Conservation (phyloP, 1,140 invertebrate genomes). For the Penaeus japonicus region DNA sequence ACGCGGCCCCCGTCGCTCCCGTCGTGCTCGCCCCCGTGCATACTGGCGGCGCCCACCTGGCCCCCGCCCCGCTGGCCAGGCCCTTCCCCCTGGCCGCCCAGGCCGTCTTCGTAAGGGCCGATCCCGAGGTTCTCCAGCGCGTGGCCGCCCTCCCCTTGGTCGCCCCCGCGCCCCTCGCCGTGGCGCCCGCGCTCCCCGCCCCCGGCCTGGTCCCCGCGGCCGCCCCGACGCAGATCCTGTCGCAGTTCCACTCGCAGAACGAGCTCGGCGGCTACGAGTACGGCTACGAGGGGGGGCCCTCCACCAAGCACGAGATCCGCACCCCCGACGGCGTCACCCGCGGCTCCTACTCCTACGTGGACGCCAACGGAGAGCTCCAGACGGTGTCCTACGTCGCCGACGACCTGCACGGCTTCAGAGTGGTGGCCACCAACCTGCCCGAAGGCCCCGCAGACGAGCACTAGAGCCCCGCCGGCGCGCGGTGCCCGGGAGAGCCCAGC, state of each 20-base stretch:
- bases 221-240: not conserved
- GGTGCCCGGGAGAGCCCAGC: no score
- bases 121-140: not conserved
- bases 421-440: not conserved
- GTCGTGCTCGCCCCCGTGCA: not conserved
- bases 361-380: constrained; percentile 74
- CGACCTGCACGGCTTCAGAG: not conserved
- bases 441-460: no score
- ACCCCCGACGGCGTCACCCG: constrained; percentile 73
- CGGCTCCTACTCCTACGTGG: constrained; percentile 74
- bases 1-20: not conserved
- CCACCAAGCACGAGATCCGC: constrained; percentile 72
- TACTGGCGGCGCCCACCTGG: not conserved
- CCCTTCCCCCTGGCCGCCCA: not conserved
- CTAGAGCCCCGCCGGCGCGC: no score
- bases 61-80: not conserved
- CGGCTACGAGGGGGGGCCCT: constrained; percentile 69
- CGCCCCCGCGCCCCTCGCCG: not conserved
- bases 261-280: constrained; percentile 58
- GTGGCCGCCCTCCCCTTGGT: constrained; percentile 62
- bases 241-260: constrained; percentile 59
- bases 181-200: not conserved
- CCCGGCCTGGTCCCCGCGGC: not conserved
- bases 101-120: not conserved
- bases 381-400: constrained; percentile 70